Conservation (phyloP, 2,888 invertebrate species). For the Leptinotarsa haldemani region DNA sequence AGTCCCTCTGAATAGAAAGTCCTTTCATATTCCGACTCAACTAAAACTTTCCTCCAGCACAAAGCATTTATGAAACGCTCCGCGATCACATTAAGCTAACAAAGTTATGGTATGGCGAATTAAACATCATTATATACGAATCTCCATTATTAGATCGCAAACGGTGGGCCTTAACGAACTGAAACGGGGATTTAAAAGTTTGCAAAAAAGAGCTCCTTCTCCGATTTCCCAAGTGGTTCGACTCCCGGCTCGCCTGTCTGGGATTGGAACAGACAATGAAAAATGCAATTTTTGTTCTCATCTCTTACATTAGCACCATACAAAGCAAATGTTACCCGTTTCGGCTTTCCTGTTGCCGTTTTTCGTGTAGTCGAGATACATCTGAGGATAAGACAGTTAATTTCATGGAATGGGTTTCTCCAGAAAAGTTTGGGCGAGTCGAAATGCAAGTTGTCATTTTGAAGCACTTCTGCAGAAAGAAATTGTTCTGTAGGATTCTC, state of each 20-base stretch:
- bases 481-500: background rate
- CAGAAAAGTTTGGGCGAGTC: background rate
- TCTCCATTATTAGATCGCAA: conserved; percentile 44
- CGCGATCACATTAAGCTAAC: conserved; percentile 48
- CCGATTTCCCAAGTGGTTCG: conserved; percentile 37
- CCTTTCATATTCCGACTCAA: conserved; percentile 23
- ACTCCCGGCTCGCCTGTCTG: conserved; percentile 20
- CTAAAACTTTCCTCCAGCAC: conserved; percentile 33
- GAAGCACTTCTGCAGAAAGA: background rate
- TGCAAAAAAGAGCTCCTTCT: conserved; percentile 37
- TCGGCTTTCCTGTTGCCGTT: background rate
- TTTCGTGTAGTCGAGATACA: conserved; percentile 3
- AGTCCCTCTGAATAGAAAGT: conserved; percentile 25
- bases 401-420: conserved; percentile 7
- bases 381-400: conserved; percentile 14
- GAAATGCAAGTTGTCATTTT: background rate
- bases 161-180: conserved; percentile 43
- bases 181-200: conserved; percentile 45
- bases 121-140: conserved; percentile 50
- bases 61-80: conserved; percentile 39
- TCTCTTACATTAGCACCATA: conserved; percentile 43
- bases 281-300: conserved; percentile 48
- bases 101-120: conserved; percentile 49
- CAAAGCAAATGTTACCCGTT: conserved; percentile 11
- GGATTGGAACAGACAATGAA: conserved; percentile 40